Evolutionary conservation across 2,113 vertebrate species (phyloP).

Genomic region (Marmota flaviventris): DNA sequence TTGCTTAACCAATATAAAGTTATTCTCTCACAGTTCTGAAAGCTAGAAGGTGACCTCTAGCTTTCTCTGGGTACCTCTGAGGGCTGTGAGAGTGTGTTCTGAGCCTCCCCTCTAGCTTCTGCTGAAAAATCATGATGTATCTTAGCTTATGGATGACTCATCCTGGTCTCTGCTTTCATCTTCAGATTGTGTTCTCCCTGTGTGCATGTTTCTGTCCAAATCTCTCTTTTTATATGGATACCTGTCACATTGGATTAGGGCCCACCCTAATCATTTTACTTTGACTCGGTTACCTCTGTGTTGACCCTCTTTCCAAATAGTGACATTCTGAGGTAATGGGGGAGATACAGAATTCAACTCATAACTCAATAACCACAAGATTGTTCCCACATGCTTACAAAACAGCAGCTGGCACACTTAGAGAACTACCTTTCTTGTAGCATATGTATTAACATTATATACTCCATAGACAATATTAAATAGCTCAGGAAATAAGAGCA

Average conservation of each 20-base stretch:
- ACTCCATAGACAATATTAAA: not conserved
- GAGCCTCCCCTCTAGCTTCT: not conserved
- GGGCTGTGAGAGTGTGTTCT: accelerated
- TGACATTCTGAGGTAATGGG: not conserved
- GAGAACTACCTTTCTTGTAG: not conserved
- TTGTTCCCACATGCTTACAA: not conserved
- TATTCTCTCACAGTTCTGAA: not conserved
- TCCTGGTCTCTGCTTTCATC: not conserved
- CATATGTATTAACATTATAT: not conserved
- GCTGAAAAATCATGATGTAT: not conserved
- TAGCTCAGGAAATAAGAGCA: no score
- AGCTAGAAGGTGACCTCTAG: not conserved
- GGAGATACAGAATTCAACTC: not conserved
- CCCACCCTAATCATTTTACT: not conserved
- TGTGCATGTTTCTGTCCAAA: not conserved
- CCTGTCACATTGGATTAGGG: not conserved
- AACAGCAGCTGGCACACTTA: not conserved
- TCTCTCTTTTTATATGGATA: not conserved
- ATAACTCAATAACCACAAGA: not conserved
- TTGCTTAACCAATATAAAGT: not conserved
- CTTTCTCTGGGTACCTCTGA: not conserved
- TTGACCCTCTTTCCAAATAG: not conserved
- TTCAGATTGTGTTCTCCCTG: not conserved
- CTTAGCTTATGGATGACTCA: not conserved
- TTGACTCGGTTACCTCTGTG: not conserved